Percentiles rank a stretch among this genome's conserved stretches.
phyloP scores from a whole-genome alignment of 2,113 vertebrate species.

The Corydoras maculifer region DNA sequence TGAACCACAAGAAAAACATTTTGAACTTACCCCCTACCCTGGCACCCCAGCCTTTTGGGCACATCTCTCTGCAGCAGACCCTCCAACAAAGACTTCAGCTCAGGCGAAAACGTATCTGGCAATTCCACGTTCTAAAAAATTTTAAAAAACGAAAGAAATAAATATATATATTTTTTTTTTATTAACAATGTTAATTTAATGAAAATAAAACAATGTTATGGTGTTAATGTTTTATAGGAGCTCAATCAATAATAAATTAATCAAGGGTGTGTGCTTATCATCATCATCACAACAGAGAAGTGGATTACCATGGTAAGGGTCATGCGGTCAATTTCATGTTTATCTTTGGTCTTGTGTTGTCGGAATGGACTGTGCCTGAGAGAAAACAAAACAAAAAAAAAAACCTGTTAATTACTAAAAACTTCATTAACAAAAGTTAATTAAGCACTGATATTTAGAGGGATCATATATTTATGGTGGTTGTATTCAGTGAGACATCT shows the following conservation, averaged over 20 bases:
- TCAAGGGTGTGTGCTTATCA: no score
- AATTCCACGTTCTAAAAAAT: constrained; percentile 83
- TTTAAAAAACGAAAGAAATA: background rate
- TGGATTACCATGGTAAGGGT: constrained; percentile 91
- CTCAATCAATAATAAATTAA: no score
- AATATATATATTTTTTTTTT: no score
- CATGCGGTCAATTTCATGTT: constrained; percentile 98
- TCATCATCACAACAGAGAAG: no score
- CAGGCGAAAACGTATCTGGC: constrained; percentile 84
- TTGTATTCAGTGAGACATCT: no score
- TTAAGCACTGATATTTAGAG: no score
- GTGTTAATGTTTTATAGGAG: no score
- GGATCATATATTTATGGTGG: no score
- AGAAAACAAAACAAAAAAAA: constrained; percentile 18
- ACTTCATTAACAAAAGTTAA: no score
- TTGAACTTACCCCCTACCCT: constrained; percentile 76
- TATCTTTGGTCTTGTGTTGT: constrained; percentile 99
- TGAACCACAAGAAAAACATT: background rate
- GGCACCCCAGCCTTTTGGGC: constrained; percentile 83
- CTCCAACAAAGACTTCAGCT: constrained; percentile 87
- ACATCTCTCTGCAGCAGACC: constrained; percentile 88
- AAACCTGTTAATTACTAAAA: constrained; percentile 4
- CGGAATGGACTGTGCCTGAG: constrained; percentile 94
- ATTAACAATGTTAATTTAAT: no score
- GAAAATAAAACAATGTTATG: no score